Base-by-base conservation (phyloP, 2,888 invertebrate genomes). In the Lacanobia wlatinum region DNA sequence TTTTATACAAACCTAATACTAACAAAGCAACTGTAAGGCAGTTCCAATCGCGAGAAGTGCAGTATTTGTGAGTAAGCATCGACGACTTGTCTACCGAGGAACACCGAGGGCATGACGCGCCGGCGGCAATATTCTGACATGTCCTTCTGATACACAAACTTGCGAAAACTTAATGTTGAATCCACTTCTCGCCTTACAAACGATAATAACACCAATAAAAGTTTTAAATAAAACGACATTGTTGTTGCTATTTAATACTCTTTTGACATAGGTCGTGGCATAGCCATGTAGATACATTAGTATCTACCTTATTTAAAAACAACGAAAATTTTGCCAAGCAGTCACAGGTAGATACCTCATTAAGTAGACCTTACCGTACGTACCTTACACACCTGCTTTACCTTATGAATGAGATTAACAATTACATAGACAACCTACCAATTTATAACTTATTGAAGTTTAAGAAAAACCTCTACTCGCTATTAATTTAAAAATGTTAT, bases 91-190 rank as follows among this genome's bases (percentile, higher is more conserved):
- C 90, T 86, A 2, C 95, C 94, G 2, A 96, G 87, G 78, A 96
- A 95, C 65, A 96, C 90, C 0, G 96, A 95, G 0, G 95, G 94
- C 40, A 93, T 82, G 43, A 92, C 94, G 1, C 92, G 90, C 10
- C 95, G 90, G 2, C 91, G 89, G 79, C 96, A 96, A 68, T 92
- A 87, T 83, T 95, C 96, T 0, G 96, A 95, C 72, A 95, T 82
- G 64, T 96, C 95, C 68, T 90, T 93, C 80, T 93, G 92, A 64
- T 93, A 90, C 2, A 91, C 88, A 34, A 92, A 89, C 75, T 90
- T 91, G 1, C 84, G 83, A 56, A 81, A 60, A 63, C 48, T 46
- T 52, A 73, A 50, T n/a, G 70, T 40, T 66, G 78, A 58, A 55
- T 77, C 76, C 8, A 48, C 73, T n/a, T 76, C 75, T 55, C 68